These are phyloP conservation scores for Acanthurus lineatus DNA, from an alignment of 2,797 vertebrate species.

Conservation along the genomic window DNA sequence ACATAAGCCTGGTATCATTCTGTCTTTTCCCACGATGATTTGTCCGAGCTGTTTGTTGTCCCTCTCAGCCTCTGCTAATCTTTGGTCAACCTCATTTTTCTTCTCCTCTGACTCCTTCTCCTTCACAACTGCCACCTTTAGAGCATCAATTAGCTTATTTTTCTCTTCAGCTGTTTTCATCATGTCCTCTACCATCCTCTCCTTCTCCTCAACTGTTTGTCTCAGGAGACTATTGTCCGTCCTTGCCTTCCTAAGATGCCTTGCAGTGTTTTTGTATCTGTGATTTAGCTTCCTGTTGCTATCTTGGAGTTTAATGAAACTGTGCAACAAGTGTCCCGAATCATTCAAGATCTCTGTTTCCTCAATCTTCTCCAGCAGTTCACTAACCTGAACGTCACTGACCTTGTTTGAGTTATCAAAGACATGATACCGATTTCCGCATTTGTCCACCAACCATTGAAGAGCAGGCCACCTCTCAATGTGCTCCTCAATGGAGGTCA, in stretches of 20 bases:
- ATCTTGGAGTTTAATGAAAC: conserved; percentile 41
- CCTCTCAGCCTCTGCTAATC: conserved; percentile 15
- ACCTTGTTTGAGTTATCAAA: conserved; percentile 57
- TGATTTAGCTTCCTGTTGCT: conserved; percentile 32
- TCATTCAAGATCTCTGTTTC: conserved; percentile 55
- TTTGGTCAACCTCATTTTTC: conserved; percentile 6
- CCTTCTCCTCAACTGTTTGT: conserved; percentile 28
- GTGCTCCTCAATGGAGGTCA: conserved; percentile 61
- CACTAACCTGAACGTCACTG: conserved; percentile 53
- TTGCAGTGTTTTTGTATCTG: conserved; percentile 34
- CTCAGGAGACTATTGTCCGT: conserved; percentile 30
- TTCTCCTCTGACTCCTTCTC: conserved; percentile 6
- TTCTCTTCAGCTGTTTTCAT: conserved; percentile 26
- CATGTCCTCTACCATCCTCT: conserved; percentile 16
- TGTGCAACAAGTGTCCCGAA: conserved; percentile 36
- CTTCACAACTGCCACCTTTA: neutral
- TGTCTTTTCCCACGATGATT: conserved; percentile 32
- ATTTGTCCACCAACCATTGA: conserved; percentile 72
- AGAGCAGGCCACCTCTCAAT: conserved; percentile 69
- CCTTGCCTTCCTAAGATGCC: conserved; percentile 29
- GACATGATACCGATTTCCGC: conserved; percentile 71
- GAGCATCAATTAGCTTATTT: conserved; percentile 29
- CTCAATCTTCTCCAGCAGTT: conserved; percentile 70
- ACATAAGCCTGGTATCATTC: conserved; percentile 22
- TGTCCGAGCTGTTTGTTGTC: conserved; percentile 40